phyloP scores from a whole-genome alignment of 2,888 invertebrate species.

The Emesis furor region DNA sequence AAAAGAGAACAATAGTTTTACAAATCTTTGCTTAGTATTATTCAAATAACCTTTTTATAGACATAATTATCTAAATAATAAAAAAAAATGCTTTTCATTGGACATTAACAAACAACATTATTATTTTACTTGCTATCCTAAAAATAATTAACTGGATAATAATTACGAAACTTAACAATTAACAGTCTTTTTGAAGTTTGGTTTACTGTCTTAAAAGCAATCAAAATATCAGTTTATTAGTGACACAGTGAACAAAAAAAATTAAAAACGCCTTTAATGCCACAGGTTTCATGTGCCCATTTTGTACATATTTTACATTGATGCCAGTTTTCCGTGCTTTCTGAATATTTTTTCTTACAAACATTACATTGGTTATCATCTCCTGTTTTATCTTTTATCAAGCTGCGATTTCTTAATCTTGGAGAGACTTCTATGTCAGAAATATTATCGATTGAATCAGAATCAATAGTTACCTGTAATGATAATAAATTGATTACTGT shows the following conservation, averaged over 20 bases:
- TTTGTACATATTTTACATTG: not conserved
- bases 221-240: constrained; percentile 12
- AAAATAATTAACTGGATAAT: too few species aligned
- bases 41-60: too few species aligned
- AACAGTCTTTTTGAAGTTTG: constrained; percentile 8
- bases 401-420: constrained; percentile 36
- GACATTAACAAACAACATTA: too few species aligned
- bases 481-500: constrained; percentile 1
- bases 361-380: constrained; percentile 47
- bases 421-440: constrained; percentile 45
- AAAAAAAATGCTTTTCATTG: too few species aligned
- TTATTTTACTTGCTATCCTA: too few species aligned
- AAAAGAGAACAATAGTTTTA: too few species aligned
- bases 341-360: constrained; percentile 54
- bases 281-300: constrained; percentile 52
- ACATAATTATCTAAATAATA: too few species aligned
- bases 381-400: not conserved
- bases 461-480: constrained; percentile 21
- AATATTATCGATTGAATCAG: constrained; percentile 42
- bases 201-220: not conserved
- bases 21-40: too few species aligned
- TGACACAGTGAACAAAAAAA: constrained; percentile 39
- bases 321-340: constrained; percentile 49
- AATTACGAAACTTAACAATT: not conserved
- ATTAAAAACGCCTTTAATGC: constrained; percentile 53